Conservation (phyloP, 2,888 invertebrate genomes). For the Vannuccia rotundouncinata region DNA sequence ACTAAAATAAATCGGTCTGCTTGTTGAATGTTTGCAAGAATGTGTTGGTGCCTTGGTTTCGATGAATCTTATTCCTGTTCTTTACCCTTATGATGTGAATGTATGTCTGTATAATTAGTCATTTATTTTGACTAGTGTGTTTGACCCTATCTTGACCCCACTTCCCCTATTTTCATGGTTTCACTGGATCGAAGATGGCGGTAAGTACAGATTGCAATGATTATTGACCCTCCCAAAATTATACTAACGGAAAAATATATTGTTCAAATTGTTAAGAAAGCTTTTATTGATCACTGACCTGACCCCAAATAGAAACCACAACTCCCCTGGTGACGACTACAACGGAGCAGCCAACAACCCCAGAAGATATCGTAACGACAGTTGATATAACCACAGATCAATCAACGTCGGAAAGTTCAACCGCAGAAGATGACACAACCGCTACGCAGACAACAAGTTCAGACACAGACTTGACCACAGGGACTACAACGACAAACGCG, state of each 20-base stretch:
- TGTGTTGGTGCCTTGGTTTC: background rate
- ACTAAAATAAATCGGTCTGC: background rate
- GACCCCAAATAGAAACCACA: constrained; percentile 9
- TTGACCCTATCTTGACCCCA: background rate
- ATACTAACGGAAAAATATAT: no score
- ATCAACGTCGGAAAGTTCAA: background rate
- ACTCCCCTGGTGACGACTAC: background rate
- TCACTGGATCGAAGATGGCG: background rate
- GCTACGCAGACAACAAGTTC: no score
- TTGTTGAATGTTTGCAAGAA: background rate
- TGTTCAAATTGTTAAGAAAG: no score
- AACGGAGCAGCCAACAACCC: background rate
- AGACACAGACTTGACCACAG: background rate
- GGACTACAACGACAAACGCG: background rate
- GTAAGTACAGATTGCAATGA: background rate
- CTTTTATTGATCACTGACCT: background rate
- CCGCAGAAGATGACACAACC: background rate
- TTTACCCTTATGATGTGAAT: background rate
- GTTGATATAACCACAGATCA: no score
- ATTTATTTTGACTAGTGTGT: background rate
- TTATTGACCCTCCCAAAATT: no score
- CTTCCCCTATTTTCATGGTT: background rate
- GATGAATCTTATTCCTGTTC: background rate
- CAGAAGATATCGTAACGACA: no score
- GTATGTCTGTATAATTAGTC: background rate